Conservation (phyloP, 1,140 invertebrate species). For the Euborellia annulipes region DNA sequence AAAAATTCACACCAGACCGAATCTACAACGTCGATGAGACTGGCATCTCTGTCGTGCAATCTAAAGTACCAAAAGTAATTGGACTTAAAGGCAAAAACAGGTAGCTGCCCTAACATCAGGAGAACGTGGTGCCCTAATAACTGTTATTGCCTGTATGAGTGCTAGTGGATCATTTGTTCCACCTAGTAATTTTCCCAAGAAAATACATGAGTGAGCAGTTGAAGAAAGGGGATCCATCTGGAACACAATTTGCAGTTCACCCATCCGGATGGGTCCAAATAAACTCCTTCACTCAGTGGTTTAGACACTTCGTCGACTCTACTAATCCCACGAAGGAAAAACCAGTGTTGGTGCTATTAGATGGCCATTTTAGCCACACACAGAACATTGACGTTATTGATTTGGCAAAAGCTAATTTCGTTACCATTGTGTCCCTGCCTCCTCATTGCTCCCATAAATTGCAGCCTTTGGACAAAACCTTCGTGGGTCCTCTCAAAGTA, state of each 20-base stretch:
- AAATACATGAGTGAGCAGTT: constrained; percentile 14
- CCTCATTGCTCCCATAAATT: constrained; percentile 25
- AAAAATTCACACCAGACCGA: constrained; percentile 17
- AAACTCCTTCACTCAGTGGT: constrained; percentile 23
- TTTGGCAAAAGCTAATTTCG: background rate
- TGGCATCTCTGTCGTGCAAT: constrained; percentile 20
- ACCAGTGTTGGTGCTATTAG: constrained; percentile 17
- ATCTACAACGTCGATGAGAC: constrained; percentile 26
- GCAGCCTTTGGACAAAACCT: constrained; percentile 25
- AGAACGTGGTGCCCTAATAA: constrained; percentile 15
- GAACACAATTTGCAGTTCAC: constrained; percentile 17
- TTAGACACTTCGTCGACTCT: constrained; percentile 21
- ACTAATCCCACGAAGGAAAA: constrained; percentile 13
- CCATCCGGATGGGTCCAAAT: constrained; percentile 21
- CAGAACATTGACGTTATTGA: constrained; percentile 8
- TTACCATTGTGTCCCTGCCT: constrained; percentile 3
- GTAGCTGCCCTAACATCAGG: constrained; percentile 19
- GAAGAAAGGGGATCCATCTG: constrained; percentile 13
- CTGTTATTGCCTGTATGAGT: constrained; percentile 18
- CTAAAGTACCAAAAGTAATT: constrained; percentile 19
- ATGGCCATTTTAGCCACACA: constrained; percentile 17
- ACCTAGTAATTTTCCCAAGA: constrained; percentile 23
- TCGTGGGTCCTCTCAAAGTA: constrained; percentile 25
- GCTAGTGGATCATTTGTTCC: constrained; percentile 22
- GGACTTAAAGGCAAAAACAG: constrained; percentile 20